These are phyloP conservation scores for Arrhamphus sclerolepis DNA, from an alignment of 2,797 vertebrate species.

Conservation along the genomic window DNA sequence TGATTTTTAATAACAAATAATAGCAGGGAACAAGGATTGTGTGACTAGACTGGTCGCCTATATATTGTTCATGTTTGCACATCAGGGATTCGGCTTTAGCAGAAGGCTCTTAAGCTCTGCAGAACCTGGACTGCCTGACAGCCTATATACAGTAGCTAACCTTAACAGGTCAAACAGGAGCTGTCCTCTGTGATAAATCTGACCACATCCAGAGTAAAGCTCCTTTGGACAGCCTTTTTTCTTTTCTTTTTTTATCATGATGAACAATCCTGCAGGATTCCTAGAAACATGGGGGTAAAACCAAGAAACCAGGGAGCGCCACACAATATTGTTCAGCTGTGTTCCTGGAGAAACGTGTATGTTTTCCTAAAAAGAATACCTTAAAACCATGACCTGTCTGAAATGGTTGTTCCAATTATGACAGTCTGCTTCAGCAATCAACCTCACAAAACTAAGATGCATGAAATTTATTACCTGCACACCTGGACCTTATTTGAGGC, in stretches of 20 bases:
- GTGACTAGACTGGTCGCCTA: conserved; percentile 24
- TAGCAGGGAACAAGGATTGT: conserved; percentile 1
- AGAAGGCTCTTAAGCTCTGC: conserved; percentile 42
- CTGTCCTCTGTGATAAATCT: no score
- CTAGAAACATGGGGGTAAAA: conserved; percentile 67
- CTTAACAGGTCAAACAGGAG: no score
- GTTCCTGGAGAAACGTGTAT: conserved; percentile 58
- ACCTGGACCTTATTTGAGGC: conserved; percentile 74
- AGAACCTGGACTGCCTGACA: conserved; percentile 37
- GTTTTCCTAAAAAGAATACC: conserved; percentile 49
- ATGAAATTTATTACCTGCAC: conserved; percentile 76
- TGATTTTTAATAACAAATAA: background rate
- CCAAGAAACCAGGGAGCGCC: conserved; percentile 50
- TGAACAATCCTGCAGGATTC: conserved; percentile 57
- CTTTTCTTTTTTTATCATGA: conserved; percentile 51
- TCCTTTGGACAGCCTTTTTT: conserved; percentile 43
- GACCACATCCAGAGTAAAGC: conserved; percentile 21
- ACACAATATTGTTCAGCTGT: conserved; percentile 70
- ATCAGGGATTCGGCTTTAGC: no score
- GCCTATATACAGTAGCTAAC: conserved; percentile 8
- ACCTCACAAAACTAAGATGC: conserved; percentile 73
- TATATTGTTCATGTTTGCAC: no score
- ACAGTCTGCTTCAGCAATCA: conserved; percentile 69
- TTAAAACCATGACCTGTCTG: conserved; percentile 66
- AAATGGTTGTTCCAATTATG: conserved; percentile 74